Conservation (phyloP, 2,113 vertebrate species). For the Lagenorhynchus albirostris region DNA sequence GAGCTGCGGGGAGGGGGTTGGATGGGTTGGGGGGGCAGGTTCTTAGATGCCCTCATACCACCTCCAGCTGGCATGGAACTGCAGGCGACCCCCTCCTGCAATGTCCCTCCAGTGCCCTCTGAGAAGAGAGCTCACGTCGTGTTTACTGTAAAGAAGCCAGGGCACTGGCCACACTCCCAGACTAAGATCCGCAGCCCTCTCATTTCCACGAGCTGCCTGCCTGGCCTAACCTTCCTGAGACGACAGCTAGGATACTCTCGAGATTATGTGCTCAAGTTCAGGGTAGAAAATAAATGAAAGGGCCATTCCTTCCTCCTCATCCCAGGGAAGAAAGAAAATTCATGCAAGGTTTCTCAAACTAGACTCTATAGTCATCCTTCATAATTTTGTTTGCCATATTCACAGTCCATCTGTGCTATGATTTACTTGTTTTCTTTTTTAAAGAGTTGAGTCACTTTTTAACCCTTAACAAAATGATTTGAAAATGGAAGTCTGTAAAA, state of each 20-base stretch:
- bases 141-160: too few relatives aligned
- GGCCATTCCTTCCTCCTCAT: not conserved
- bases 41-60: not conserved
- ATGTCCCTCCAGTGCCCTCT: not conserved
- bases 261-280: not conserved
- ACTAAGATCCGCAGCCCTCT: not conserved
- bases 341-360: not conserved
- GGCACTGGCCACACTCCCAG: too few relatives aligned
- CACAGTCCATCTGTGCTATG: not conserved
- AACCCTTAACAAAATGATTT: not conserved
- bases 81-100: not conserved
- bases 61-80: not conserved
- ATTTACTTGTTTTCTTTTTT: too few relatives aligned
- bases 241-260: not conserved
- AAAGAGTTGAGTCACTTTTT: not conserved
- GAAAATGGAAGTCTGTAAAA: not conserved
- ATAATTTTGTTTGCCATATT: not conserved
- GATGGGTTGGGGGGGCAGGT: not conserved
- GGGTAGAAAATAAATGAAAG: not conserved
- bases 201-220: not conserved
- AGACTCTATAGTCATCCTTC: too few relatives aligned
- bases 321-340: not conserved
- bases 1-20: too few relatives aligned
- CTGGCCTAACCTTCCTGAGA: not conserved
- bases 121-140: not conserved